Evolutionary conservation across 2,113 vertebrate genomes (phyloP).

Genomic region (Manacus vitellinus): DNA sequence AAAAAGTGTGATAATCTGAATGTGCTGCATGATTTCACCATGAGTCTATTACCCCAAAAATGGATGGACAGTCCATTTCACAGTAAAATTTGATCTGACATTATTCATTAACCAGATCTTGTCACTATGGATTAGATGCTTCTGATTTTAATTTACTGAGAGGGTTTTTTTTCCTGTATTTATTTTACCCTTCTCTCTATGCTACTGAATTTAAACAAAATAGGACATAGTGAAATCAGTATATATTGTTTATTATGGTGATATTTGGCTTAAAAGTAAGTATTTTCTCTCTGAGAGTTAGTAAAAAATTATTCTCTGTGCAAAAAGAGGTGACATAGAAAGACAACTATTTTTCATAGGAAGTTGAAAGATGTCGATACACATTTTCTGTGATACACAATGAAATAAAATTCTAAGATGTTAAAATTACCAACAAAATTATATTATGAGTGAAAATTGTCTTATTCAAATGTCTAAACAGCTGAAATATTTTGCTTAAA

Average conservation of each 20-base stretch:
- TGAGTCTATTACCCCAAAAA: neutral
- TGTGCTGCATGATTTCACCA: neutral
- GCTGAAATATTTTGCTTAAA: neutral
- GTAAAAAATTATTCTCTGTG: neutral
- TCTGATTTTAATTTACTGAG: neutral
- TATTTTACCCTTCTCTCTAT: neutral
- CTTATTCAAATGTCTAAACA: neutral
- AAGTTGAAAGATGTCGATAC: neutral
- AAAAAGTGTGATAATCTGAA: neutral
- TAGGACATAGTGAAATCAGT: neutral
- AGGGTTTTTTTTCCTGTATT: neutral
- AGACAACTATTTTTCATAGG: neutral
- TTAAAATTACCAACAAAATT: neutral
- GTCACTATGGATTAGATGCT: neutral
- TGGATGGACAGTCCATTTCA: neutral
- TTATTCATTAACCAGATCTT: neutral
- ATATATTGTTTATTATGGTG: neutral
- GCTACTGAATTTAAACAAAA: neutral
- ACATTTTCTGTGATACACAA: neutral
- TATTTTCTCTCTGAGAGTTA: neutral
- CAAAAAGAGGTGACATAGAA: neutral
- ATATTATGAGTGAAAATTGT: neutral
- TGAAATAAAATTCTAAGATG: neutral
- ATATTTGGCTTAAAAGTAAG: neutral
- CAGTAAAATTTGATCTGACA: neutral